Percentiles rank a stretch among this genome's conserved stretches.
These are phyloP conservation scores for Dermatemys mawii DNA, from an alignment of 2,113 vertebrate genomes.

Conservation along the genomic window DNA sequence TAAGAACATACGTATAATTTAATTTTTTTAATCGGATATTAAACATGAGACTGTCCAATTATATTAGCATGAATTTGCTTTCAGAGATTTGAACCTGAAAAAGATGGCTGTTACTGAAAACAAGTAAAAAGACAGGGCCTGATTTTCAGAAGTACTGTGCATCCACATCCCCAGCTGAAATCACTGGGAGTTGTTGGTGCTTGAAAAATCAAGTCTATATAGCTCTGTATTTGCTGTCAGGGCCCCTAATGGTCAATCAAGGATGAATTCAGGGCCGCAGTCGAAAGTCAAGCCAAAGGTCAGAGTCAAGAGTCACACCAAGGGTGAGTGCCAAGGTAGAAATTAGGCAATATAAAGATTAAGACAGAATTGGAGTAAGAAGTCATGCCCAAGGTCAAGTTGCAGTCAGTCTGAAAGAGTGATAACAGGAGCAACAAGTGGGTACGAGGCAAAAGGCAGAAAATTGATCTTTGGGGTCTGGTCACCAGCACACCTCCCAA, in stretches of 20 bases:
- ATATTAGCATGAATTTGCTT: not conserved
- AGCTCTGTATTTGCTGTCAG: not conserved
- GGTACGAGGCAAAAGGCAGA: not conserved
- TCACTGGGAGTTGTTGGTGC: not conserved
- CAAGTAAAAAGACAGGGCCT: not conserved
- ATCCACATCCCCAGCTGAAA: not conserved
- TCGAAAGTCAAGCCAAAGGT: not conserved
- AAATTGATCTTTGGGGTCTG: not conserved
- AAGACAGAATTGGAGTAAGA: not conserved
- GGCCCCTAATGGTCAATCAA: not conserved
- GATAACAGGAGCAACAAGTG: not conserved
- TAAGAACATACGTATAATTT: too few relatives aligned
- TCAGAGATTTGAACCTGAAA: not conserved
- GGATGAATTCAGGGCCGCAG: not conserved
- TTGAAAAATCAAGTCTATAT: not conserved
- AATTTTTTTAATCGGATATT: too few relatives aligned
- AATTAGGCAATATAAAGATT: not conserved
- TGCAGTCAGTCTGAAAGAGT: not conserved
- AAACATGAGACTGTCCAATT: not conserved
- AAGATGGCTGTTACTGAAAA: not conserved
- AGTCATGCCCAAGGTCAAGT: not conserved
- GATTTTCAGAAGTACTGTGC: not conserved
- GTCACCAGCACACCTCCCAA: not conserved
- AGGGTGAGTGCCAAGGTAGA: not conserved
- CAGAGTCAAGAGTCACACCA: not conserved